Evolutionary conservation across 2,113 vertebrate genomes (phyloP), one percentile per base, ranked within the genome.

Genomic region (Microcebus lehilahytsara): DNA sequence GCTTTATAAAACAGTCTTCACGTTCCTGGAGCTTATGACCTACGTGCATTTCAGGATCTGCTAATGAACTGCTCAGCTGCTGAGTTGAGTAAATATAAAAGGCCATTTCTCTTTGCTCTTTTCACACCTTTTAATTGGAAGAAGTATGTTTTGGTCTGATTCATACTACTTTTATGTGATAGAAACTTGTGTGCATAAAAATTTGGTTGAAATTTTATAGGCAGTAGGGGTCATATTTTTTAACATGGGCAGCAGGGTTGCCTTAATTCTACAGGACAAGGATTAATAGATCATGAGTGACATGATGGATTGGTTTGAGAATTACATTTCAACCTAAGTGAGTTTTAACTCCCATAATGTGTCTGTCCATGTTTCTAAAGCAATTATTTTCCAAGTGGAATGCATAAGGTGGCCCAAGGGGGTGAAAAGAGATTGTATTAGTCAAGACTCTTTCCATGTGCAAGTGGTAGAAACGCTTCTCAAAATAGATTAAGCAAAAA

Each of bases 231-330:
- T 98, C 97, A 98, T 72, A 97, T 98, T 98, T 98, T 98, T 98
- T 98, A 98, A 98, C 91, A 62, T 97, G 95, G 98, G 96, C 95
- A 97, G 89, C 95, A 97, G 94, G 90, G 90, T 97, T 97, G 94
- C 97, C 98, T 97, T 98, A 98, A 98, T 98, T 98, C 98, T 98
- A 98, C 96, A 98, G 98, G 98, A 98, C 97, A 98, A 95, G 89
- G 85, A 98, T 98, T 98, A 98, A 98, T 97, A 98, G 98, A 98
- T 98, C 98, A 98, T 6, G 40, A 93, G 93, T 98, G 98, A 98
- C 98, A 97, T 93, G 56, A 98, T 98, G 97, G 98, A 98, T 98
- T 98, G 96, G 97, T 97, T 98, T 97, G 96, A 97, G 97, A 98
- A 98, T 98, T 98, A 97, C 90, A 96, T 97, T 97, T 95, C 97